Conservation (phyloP, 2,113 vertebrate genomes). For the Aythya baeri region DNA sequence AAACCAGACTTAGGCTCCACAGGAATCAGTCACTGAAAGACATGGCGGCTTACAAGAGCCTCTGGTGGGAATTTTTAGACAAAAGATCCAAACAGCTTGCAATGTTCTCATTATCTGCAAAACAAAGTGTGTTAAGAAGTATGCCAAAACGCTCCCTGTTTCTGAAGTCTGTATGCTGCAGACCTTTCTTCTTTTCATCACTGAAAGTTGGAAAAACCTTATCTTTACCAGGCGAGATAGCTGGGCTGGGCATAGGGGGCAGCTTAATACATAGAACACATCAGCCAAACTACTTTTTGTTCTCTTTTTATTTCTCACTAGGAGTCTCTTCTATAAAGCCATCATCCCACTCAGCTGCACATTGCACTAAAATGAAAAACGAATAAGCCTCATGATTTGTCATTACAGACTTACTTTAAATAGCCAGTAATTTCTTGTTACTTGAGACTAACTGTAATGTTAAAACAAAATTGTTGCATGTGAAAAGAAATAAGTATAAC, state of each 20-base stretch:
- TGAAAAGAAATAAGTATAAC: neutral
- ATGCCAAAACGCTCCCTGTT: constrained; percentile 34
- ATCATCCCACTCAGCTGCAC: neutral
- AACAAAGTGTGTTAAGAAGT: constrained; percentile 72
- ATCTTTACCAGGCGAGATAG: neutral
- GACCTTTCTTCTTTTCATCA: constrained; percentile 24
- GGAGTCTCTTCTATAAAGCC: neutral
- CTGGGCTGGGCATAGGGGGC: neutral
- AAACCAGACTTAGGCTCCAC: constrained; percentile 54
- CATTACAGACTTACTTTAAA: neutral
- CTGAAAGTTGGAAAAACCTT: constrained; percentile 26
- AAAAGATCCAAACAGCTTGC: constrained; percentile 75
- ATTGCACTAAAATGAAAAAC: neutral
- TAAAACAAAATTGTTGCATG: neutral
- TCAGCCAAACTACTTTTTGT: neutral
- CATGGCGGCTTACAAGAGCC: constrained; percentile 19
- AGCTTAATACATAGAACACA: neutral
- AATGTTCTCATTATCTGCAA: constrained; percentile 74
- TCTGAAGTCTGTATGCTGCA: constrained; percentile 38
- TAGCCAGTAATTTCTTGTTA: neutral
- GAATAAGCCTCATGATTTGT: neutral
- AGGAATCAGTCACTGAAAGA: constrained; percentile 60
- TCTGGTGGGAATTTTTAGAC: constrained; percentile 66
- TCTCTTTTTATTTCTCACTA: constrained; percentile 3
- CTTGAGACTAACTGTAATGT: accelerated